A percentile compares a stretch with the other conserved stretches of the same genome.
These are phyloP conservation scores for Melanotaenia maccullochi DNA, from an alignment of 2,797 vertebrate species.

Conservation along the genomic window DNA sequence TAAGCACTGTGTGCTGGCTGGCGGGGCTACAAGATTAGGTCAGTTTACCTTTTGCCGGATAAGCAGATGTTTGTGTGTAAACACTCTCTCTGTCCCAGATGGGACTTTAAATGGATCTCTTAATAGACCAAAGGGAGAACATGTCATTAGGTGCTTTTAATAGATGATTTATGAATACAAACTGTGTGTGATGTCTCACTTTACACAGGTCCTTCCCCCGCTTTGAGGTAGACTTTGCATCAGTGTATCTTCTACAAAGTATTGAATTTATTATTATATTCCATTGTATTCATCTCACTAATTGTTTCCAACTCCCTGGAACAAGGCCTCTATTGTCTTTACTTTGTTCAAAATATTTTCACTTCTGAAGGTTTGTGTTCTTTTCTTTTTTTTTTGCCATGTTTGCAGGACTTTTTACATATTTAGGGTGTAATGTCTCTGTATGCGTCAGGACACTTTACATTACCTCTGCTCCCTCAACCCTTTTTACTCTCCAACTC, in stretches of 20 bases:
- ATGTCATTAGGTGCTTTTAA: conserved; percentile 59
- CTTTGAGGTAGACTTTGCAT: conserved; percentile 30
- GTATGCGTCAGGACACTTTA: background rate
- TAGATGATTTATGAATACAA: conserved; percentile 59
- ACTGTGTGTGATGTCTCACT: conserved; percentile 52
- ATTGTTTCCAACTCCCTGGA: conserved; percentile 19
- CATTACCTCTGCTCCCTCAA: conserved; percentile 34
- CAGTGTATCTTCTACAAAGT: conserved; percentile 28
- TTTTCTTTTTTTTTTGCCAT: conserved; percentile 1
- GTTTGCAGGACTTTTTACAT: conserved; percentile 35
- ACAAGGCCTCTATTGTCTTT: background rate
- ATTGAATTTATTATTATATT: conserved; percentile 21
- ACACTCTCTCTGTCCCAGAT: conserved; percentile 63
- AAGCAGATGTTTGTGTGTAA: conserved; percentile 76
- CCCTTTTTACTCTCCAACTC: conserved; percentile 24
- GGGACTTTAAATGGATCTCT: conserved; percentile 66
- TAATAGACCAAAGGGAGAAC: conserved; percentile 35
- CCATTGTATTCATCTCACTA: conserved; percentile 11
- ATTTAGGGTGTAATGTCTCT: conserved; percentile 42
- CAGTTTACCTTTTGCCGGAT: conserved; percentile 53
- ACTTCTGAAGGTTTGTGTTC: background rate
- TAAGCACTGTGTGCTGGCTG: conserved; percentile 43
- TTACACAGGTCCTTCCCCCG: conserved; percentile 55
- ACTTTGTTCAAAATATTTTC: conserved; percentile 6
- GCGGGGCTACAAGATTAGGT: conserved; percentile 43